phyloP scores from a whole-genome alignment of 1,140 invertebrate species.

The Globodera rostochiensis region DNA sequence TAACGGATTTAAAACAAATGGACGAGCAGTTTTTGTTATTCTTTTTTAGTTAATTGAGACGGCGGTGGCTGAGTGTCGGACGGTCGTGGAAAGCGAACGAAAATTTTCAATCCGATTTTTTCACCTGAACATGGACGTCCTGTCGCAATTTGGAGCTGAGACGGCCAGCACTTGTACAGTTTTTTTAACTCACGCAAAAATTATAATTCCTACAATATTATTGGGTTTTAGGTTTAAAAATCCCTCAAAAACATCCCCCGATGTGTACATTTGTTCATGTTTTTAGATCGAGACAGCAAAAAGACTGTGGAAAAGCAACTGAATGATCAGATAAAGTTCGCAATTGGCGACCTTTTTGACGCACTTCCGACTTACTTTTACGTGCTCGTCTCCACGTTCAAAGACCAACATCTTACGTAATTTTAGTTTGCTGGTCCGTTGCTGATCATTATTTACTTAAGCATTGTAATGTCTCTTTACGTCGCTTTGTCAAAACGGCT shows the following conservation, averaged over 20 bases:
- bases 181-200: not conserved
- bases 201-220: too few relatives aligned
- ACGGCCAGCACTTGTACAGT: constrained; percentile 40
- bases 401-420: constrained; percentile 41
- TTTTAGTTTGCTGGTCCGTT: not conserved
- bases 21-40: constrained; percentile 8
- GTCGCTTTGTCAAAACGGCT: constrained; percentile 86
- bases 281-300: constrained; percentile 40
- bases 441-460: constrained; percentile 67
- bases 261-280: not conserved
- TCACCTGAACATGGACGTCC: constrained; percentile 74
- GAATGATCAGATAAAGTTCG: constrained; percentile 56
- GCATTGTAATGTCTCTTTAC: constrained; percentile 87
- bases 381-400: constrained; percentile 45
- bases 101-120: constrained; percentile 93
- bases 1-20: constrained; percentile 1
- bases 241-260: too few relatives aligned
- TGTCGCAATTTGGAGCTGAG: constrained; percentile 44
- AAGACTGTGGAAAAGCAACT: constrained; percentile 74
- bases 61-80: constrained; percentile 84
- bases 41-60: constrained; percentile 73
- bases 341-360: constrained; percentile 56
- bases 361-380: constrained; percentile 52
- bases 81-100: constrained; percentile 88
- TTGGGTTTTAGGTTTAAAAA: too few relatives aligned